Percentiles rank a stretch among this genome's conserved stretches.
Evolutionary conservation across 2,113 vertebrate species (phyloP).

Genomic region (Syngnathus typhle): DNA sequence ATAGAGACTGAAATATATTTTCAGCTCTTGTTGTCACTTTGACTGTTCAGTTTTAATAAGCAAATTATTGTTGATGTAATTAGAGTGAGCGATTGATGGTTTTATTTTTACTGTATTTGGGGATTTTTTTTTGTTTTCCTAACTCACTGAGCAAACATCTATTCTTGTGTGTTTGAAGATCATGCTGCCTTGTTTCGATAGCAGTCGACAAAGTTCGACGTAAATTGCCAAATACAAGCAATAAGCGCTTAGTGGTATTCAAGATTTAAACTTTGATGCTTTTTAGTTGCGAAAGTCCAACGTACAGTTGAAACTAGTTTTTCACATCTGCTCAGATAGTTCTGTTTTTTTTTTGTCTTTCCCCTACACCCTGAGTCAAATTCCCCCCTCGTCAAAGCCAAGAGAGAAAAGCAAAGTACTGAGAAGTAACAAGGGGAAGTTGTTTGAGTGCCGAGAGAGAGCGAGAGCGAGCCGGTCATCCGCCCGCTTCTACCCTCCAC

Average conservation of each 20-base stretch:
- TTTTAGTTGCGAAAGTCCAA: background rate
- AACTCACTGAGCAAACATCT: too few relatives aligned
- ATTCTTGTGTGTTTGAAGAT: too few relatives aligned
- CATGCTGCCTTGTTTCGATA: too few relatives aligned
- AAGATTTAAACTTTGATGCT: too few relatives aligned
- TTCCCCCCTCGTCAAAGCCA: constrained; percentile 36
- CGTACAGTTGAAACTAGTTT: background rate
- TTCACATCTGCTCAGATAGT: constrained; percentile 18
- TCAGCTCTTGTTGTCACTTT: background rate
- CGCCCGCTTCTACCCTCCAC: constrained; percentile 44
- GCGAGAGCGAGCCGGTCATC: constrained; percentile 34
- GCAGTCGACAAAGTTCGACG: too few relatives aligned
- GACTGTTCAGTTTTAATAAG: background rate
- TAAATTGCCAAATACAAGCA: too few relatives aligned
- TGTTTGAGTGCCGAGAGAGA: constrained; percentile 23
- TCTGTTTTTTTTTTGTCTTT: constrained; percentile 3
- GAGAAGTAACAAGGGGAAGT: constrained; percentile 40
- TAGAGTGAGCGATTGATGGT: background rate
- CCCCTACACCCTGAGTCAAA: constrained; percentile 21
- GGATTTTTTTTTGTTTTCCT: background rate
- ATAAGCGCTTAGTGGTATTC: too few relatives aligned
- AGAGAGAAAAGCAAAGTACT: constrained; percentile 16
- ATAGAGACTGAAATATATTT: constrained; percentile 2
- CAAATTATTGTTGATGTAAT: background rate
- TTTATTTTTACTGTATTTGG: background rate